Conservation (phyloP, 1,140 invertebrate genomes). For the Mactra quadrangularis region DNA sequence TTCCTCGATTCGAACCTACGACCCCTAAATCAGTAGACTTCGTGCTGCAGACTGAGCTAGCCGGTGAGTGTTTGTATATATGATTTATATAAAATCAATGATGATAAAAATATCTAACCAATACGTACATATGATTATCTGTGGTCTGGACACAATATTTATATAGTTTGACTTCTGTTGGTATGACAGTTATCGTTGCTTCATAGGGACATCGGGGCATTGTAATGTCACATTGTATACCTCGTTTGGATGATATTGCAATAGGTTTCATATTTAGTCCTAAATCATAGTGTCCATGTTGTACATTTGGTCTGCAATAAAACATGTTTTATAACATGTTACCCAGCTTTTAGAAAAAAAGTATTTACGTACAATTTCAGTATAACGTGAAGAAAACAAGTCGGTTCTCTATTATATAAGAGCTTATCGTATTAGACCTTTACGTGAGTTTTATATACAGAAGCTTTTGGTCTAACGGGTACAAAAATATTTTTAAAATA, state of each 20-base stretch:
- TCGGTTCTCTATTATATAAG: not conserved
- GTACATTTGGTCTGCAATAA: conserved; percentile 3
- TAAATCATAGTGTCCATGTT: not conserved
- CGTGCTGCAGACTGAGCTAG: too few relatives aligned
- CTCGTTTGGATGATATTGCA: not conserved
- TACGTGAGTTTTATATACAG: not conserved
- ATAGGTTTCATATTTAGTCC: not conserved
- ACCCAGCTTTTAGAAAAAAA: not conserved
- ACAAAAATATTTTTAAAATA: not conserved
- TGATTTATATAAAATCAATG: too few relatives aligned
- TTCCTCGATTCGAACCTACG: too few relatives aligned
- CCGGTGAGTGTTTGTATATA: too few relatives aligned
- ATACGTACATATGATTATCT: conserved; percentile 7
- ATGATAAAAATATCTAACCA: too few relatives aligned
- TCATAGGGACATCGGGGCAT: conserved; percentile 4
- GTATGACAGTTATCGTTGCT: not conserved
- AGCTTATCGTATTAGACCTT: not conserved
- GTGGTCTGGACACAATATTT: conserved; percentile 36
- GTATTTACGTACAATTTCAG: not conserved
- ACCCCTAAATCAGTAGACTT: too few relatives aligned
- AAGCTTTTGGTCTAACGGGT: not conserved
- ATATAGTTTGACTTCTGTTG: not conserved
- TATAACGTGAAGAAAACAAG: not conserved
- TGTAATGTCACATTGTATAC: not conserved
- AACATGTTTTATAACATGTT: not conserved